These are phyloP conservation scores for Amniataba percoides DNA, from an alignment of 2,797 vertebrate species.

Conservation along the genomic window DNA sequence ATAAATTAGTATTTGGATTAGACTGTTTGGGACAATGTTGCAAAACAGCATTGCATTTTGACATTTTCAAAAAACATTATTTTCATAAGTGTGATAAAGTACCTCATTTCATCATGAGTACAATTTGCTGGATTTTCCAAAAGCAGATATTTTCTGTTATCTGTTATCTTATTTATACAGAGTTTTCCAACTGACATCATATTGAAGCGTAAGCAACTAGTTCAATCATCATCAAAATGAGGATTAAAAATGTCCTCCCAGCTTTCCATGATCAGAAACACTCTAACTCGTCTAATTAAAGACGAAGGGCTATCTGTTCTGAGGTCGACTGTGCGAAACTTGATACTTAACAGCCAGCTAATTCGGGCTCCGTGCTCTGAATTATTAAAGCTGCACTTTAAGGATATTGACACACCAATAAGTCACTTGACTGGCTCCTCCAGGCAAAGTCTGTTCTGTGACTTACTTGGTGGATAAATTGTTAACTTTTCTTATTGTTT, in stretches of 20 bases:
- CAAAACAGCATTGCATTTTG: too few species aligned
- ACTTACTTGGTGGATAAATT: constrained; percentile 28
- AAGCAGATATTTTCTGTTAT: too few species aligned
- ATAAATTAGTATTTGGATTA: not conserved
- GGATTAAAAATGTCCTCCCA: not conserved
- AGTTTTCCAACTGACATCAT: too few species aligned
- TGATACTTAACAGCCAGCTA: constrained; percentile 19
- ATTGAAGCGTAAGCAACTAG: not conserved
- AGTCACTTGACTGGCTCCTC: constrained; percentile 39
- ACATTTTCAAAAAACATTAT: too few species aligned
- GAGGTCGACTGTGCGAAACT: constrained; percentile 11
- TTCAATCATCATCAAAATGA: not conserved
- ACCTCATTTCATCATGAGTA: too few species aligned
- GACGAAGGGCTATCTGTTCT: constrained; percentile 13
- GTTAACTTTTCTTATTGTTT: constrained; percentile 35
- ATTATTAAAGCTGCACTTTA: constrained; percentile 67
- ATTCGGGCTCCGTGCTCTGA: constrained; percentile 28
- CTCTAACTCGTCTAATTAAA: constrained; percentile 33
- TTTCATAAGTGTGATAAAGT: too few species aligned
- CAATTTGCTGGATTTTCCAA: too few species aligned
- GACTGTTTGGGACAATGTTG: too few species aligned
- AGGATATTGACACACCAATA: constrained; percentile 41
- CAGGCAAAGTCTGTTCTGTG: constrained; percentile 6
- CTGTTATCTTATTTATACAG: too few species aligned
- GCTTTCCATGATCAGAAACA: not conserved